phyloP scores from a whole-genome alignment of 2,888 invertebrate species.

The Drosophila setosimentum region DNA sequence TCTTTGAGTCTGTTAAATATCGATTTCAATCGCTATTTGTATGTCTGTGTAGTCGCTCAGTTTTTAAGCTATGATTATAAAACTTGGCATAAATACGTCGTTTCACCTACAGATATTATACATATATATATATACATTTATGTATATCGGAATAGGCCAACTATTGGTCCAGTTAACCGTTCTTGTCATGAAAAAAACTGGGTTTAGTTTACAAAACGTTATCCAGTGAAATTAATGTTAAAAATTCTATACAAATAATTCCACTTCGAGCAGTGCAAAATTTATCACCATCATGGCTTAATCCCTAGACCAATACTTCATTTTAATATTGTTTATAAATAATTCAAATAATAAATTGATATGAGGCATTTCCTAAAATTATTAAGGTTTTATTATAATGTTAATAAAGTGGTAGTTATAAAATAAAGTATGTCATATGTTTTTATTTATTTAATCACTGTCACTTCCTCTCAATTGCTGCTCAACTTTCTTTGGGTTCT shows the following conservation, averaged over 20 bases:
- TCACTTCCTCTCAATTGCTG: slow-evolving; percentile 3
- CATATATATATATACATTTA: too few relatives aligned
- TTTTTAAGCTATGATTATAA: not conserved
- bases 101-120: not conserved
- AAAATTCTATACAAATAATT: too few relatives aligned
- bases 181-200: too few relatives aligned
- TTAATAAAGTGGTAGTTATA: not conserved
- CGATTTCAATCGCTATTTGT: not conserved
- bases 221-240: too few relatives aligned
- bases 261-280: not conserved
- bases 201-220: too few relatives aligned
- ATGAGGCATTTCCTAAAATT: too few relatives aligned
- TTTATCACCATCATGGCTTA: too few relatives aligned
- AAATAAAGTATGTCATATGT: not conserved
- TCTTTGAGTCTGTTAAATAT: not conserved
- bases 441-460: not conserved
- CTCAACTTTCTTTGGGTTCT: slow-evolving; percentile 3
- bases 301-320: too few relatives aligned
- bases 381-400: not conserved
- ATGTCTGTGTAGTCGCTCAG: not conserved
- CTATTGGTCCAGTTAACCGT: too few relatives aligned
- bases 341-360: not conserved
- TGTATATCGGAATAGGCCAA: not conserved
- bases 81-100: not conserved
- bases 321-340: not conserved